Evolutionary conservation across 2,888 invertebrate genomes (phyloP).

Genomic region (Pyrgus malvae): DNA sequence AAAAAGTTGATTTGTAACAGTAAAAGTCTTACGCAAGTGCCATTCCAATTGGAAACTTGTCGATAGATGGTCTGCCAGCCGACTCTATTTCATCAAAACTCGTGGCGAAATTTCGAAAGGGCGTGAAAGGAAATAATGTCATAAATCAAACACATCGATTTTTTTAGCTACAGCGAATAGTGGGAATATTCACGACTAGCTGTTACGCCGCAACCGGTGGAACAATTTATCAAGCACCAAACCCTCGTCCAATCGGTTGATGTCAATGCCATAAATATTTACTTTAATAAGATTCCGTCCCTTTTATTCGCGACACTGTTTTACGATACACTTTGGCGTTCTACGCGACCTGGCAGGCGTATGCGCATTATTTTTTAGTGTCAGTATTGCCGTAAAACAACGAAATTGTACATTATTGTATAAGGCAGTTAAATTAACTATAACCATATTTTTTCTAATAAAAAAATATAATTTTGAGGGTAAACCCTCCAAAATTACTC

Average conservation of each 20-base stretch:
- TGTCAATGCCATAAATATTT: conserved; percentile 80
- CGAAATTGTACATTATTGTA: conserved; percentile 46
- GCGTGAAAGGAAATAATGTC: conserved; percentile 64
- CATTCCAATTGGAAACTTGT: neutral
- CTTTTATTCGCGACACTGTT: conserved; percentile 72
- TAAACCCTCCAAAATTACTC: conserved; percentile 1
- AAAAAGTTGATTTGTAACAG: neutral
- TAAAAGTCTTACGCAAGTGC: neutral
- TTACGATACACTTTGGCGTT: conserved; percentile 72
- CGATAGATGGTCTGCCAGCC: conserved; percentile 25
- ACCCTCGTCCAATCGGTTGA: conserved; percentile 79
- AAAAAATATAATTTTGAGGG: conserved; percentile 1
- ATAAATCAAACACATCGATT: conserved; percentile 69
- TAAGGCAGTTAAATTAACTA: conserved; percentile 40
- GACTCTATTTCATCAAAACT: conserved; percentile 32
- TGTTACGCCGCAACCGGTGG: conserved; percentile 65
- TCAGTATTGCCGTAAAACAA: conserved; percentile 51
- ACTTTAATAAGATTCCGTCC: conserved; percentile 80
- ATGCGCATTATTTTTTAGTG: conserved; percentile 65
- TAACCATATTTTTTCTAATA: conserved; percentile 29
- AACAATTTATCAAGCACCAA: conserved; percentile 77
- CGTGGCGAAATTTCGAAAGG: conserved; percentile 53
- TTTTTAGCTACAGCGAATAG: conserved; percentile 62
- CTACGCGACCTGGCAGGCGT: conserved; percentile 49
- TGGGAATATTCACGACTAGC: conserved; percentile 69